Conservation (phyloP, 2,113 vertebrate species). For the Potamarius usumacintae region DNA sequence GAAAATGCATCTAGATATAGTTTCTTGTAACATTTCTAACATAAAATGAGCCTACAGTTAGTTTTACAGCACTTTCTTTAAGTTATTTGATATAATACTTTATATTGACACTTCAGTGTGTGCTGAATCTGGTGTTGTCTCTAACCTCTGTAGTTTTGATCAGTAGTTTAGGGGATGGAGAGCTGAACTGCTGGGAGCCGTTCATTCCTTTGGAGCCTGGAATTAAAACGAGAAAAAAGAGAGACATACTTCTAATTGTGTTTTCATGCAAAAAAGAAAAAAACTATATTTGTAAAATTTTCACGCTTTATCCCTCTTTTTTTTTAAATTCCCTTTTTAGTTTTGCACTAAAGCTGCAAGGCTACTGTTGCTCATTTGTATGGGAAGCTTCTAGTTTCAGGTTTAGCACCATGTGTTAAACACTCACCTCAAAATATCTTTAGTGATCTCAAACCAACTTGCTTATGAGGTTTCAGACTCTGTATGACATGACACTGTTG, state of each 20-base stretch:
- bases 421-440: neutral
- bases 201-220: constrained; percentile 66
- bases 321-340: no score
- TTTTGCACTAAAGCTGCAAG: neutral
- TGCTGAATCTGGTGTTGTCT: constrained; percentile 68
- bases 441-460: neutral
- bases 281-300: neutral
- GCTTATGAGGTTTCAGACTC: neutral
- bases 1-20: neutral
- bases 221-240: neutral
- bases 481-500: neutral
- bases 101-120: constrained; percentile 52
- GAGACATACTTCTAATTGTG: no score
- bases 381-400: neutral
- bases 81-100: neutral
- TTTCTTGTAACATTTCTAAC: neutral
- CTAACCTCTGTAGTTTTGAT: constrained; percentile 74
- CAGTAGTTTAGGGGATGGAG: constrained; percentile 68
- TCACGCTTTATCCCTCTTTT: neutral
- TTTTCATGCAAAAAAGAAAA: neutral
- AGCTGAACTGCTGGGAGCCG: constrained; percentile 62
- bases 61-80: neutral
- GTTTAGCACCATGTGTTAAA: neutral
- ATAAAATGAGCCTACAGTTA: neutral
- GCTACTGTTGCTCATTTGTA: neutral